Evolutionary conservation across 2,113 vertebrate species (phyloP).

Genomic region (human): GRCh38 chr6:113128501-113129000

Average conservation of each 20-base stretch:
- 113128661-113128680: background rate
- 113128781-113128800: background rate
- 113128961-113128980: background rate
- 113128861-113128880: background rate
- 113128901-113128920: background rate
- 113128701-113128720: background rate
- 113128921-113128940: background rate
- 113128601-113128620: background rate
- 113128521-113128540: background rate
- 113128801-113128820: background rate
- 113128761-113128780: background rate
- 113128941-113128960: background rate
- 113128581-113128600: background rate
- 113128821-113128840: background rate
- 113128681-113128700: background rate
- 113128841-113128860: background rate
- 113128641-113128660: background rate
- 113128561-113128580: background rate
- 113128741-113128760: background rate
- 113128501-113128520: background rate
- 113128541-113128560: background rate
- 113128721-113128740: background rate
- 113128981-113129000: background rate
- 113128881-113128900: background rate
- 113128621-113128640: background rate